phyloP scores from a whole-genome alignment of 2,797 vertebrate species.

The Enteromius anoplus region DNA sequence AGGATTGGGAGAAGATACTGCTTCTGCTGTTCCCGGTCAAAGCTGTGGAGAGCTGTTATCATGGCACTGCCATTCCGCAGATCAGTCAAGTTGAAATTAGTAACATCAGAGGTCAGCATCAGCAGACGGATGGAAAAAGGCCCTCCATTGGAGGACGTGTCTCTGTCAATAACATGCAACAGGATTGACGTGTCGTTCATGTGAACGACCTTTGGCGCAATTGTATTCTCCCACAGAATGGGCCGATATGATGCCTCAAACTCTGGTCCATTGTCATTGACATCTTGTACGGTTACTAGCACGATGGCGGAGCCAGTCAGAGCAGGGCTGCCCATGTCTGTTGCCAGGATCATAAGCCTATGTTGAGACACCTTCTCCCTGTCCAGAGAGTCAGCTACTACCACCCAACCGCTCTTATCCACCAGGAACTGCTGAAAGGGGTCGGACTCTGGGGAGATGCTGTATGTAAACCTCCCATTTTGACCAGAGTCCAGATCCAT shows the following conservation, averaged over 20 bases:
- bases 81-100: slow-evolving; percentile 84
- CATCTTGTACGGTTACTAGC: slow-evolving; percentile 80
- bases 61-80: slow-evolving; percentile 83
- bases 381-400: slow-evolving; percentile 81
- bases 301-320: slow-evolving; percentile 84
- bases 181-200: slow-evolving; percentile 84
- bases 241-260: slow-evolving; percentile 84
- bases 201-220: slow-evolving; percentile 77
- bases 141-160: slow-evolving; percentile 78
- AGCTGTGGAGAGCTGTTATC: slow-evolving; percentile 79
- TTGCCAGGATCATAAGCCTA: slow-evolving; percentile 81
- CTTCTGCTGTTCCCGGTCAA: slow-evolving; percentile 86
- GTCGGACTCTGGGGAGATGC: slow-evolving; percentile 80
- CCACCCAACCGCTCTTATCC: slow-evolving; percentile 81
- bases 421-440: slow-evolving; percentile 81
- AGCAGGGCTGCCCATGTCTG: slow-evolving; percentile 79
- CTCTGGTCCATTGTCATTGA: slow-evolving; percentile 89
- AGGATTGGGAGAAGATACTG: slow-evolving; percentile 82
- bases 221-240: slow-evolving; percentile 86
- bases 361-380: slow-evolving; percentile 81
- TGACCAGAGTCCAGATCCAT: slow-evolving; percentile 86
- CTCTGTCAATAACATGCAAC: slow-evolving; percentile 81
- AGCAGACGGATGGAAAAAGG: slow-evolving; percentile 85
- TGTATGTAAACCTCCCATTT: slow-evolving; percentile 85
- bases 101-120: slow-evolving; percentile 66